Conservation (phyloP, 2,113 vertebrate species). For the Apteryx owenii region DNA sequence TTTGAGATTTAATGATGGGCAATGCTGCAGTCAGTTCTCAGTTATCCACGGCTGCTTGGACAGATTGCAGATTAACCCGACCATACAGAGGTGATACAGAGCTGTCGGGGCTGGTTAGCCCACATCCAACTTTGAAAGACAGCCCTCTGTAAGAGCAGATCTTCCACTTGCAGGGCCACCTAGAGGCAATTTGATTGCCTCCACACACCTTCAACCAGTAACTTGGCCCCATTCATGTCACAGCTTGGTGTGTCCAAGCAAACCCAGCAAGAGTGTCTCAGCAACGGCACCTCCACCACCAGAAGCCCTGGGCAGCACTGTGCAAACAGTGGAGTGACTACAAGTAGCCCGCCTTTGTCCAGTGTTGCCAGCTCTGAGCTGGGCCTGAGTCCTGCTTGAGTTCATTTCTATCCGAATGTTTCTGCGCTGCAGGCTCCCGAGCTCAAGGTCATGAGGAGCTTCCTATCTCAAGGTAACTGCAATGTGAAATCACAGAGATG, state of each 20-base stretch:
- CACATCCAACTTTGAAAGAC: background rate
- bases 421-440: background rate
- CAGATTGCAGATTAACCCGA: background rate
- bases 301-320: background rate
- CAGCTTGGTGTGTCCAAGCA: background rate
- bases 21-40: background rate
- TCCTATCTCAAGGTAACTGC: background rate
- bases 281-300: background rate
- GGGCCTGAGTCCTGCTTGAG: background rate
- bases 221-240: too few relatives aligned
- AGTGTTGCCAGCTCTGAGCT: background rate
- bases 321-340: background rate
- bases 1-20: background rate
- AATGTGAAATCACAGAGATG: background rate
- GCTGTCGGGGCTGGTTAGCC: background rate
- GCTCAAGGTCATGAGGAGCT: background rate
- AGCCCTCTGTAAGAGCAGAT: background rate
- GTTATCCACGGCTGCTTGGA: background rate
- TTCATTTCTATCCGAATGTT: background rate
- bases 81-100: background rate
- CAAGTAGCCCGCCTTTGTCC: background rate
- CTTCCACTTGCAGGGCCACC: background rate
- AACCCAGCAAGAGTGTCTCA: background rate
- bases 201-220: too few relatives aligned
- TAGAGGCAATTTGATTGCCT: background rate